Conservation (phyloP, 2,113 vertebrate species). For the Cebidichthys violaceus region DNA sequence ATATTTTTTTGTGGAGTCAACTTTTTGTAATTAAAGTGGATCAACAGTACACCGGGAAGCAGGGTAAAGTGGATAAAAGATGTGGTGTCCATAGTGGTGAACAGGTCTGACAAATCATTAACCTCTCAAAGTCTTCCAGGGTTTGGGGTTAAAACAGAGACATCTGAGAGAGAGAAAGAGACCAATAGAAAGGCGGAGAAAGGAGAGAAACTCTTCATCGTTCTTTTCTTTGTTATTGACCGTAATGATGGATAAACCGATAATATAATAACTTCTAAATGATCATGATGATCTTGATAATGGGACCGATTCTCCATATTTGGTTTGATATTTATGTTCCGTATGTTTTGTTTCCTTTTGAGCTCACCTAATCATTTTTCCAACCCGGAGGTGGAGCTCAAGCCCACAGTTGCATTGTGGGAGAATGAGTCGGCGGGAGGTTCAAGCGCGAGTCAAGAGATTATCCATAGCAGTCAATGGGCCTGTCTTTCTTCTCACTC, state of each 20-base stretch:
- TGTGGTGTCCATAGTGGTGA: conserved; percentile 11
- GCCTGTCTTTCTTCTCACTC: conserved; percentile 1
- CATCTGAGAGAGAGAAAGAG: conserved; percentile 71
- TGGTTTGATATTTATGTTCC: conserved; percentile 50
- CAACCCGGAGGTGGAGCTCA: conserved; percentile 73
- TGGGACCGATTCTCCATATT: conserved; percentile 59
- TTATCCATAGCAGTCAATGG: neutral
- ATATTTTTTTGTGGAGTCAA: conserved; percentile 69
- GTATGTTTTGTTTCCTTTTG: conserved; percentile 50
- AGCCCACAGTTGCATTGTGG: conserved; percentile 61
- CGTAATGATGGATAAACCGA: conserved; percentile 65
- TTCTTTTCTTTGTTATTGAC: conserved; percentile 75
- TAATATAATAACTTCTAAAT: conserved; percentile 34
- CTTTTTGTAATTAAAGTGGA: conserved; percentile 64
- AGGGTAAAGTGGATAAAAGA: conserved; percentile 59
- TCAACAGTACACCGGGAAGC: conserved; percentile 58
- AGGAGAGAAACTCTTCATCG: conserved; percentile 80
- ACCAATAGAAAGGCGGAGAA: conserved; percentile 68
- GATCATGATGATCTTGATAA: conserved; percentile 59
- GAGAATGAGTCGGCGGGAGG: conserved; percentile 38
- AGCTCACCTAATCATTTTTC: conserved; percentile 67
- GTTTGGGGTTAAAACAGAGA: conserved; percentile 67
- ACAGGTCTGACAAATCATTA: conserved; percentile 58
- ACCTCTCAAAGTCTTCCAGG: conserved; percentile 83
- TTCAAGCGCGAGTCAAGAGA: neutral